Percentiles rank a stretch among this genome's conserved stretches.
These are phyloP conservation scores for Tetrapedia diversipes DNA, from an alignment of 2,888 invertebrate species.

Conservation along the genomic window DNA sequence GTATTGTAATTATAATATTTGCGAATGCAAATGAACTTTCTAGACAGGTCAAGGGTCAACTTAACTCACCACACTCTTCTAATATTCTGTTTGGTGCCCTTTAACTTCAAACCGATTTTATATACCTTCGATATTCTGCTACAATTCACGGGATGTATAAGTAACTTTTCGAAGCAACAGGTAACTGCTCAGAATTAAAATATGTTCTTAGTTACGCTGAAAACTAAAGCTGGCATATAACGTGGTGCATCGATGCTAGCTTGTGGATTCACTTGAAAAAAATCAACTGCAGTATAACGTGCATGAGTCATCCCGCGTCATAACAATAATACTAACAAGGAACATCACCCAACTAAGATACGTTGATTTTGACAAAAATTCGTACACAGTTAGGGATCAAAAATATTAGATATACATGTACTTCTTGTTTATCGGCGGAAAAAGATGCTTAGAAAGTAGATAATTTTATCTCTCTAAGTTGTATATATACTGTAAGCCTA, in stretches of 20 bases:
- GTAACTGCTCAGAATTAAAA: background rate
- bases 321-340: constrained; percentile 27
- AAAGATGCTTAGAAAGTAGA: too few relatives aligned
- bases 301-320: constrained; percentile 47
- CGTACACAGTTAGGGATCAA: too few relatives aligned
- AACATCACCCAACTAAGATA: too few relatives aligned
- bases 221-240: constrained; percentile 7
- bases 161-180: background rate
- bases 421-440: too few relatives aligned
- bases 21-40: constrained; percentile 21
- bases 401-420: too few relatives aligned
- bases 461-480: too few relatives aligned
- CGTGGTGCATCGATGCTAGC: constrained; percentile 22
- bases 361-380: too few relatives aligned
- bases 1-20: constrained; percentile 25
- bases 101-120: background rate
- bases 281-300: constrained; percentile 34
- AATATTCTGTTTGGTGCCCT: background rate
- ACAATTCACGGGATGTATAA: background rate
- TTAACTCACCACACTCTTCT: background rate
- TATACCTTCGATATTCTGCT: background rate
- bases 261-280: constrained; percentile 42
- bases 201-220: background rate
- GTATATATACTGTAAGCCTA: too few relatives aligned
- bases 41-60: constrained; percentile 31